Evolutionary conservation across 2,113 vertebrate species (phyloP).

Genomic region (Lathamus discolor): DNA sequence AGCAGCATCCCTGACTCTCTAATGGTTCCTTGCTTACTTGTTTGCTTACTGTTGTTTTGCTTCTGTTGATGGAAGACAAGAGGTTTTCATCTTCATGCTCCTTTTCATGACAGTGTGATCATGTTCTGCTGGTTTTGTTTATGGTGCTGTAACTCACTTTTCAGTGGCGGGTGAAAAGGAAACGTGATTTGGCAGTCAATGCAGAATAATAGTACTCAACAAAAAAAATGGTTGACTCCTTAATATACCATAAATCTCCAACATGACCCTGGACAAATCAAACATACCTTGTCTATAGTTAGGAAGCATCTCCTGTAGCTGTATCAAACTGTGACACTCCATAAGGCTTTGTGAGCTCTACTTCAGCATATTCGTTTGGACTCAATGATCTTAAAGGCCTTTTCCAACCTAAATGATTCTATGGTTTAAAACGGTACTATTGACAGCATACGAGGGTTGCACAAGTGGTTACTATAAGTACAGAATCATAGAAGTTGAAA

Average conservation of each 20-base stretch:
- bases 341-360: not conserved
- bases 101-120: not conserved
- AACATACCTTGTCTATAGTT: not conserved
- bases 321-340: not conserved
- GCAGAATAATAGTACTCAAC: not conserved
- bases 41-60: not conserved
- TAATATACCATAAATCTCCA: not conserved
- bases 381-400: not conserved
- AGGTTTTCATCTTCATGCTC: not conserved
- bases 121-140: not conserved
- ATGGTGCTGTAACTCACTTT: not conserved
- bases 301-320: not conserved
- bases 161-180: not conserved
- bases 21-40: not conserved
- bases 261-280: not conserved
- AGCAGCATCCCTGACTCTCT: not conserved
- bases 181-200: not conserved
- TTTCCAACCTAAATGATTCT: not conserved
- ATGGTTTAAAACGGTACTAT: not conserved
- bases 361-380: not conserved
- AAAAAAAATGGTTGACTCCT: not conserved
- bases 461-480: fast-evolving
- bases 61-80: not conserved
- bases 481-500: not conserved
- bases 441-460: not conserved